phyloP scores from a whole-genome alignment of 2,797 vertebrate genomes.

The Peromyscus attwateri region DNA sequence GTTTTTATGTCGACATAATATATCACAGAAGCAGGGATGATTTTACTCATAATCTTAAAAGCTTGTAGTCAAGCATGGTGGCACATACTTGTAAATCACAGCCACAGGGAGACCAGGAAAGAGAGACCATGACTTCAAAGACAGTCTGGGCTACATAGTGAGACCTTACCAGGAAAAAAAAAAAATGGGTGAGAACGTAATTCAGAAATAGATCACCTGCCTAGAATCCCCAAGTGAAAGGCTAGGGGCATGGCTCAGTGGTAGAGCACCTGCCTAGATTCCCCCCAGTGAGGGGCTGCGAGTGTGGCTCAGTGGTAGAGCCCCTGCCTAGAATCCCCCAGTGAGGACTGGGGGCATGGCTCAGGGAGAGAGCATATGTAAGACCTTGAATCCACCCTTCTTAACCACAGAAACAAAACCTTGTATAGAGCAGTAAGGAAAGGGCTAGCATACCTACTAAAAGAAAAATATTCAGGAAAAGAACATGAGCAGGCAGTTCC shows the following conservation, averaged over 20 bases:
- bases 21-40: background rate
- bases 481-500: background rate
- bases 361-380: background rate
- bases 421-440: background rate
- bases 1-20: background rate
- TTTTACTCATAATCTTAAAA: constrained; percentile 1
- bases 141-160: background rate
- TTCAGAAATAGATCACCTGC: background rate
- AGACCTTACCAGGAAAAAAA: background rate
- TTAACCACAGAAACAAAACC: background rate
- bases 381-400: background rate
- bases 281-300: too few relatives aligned
- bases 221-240: background rate
- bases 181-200: background rate
- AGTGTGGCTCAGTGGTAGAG: background rate
- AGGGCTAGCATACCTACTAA: background rate
- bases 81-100: background rate
- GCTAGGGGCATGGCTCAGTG: background rate
- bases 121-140: background rate
- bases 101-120: background rate
- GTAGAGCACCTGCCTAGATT: background rate
- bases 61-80: background rate
- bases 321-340: background rate
- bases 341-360: background rate
- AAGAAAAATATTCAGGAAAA: background rate